Percentiles rank a stretch among this genome's conserved stretches.
Conservation (phyloP, 2,797 vertebrate species). For the Emys orbicularis region DNA sequence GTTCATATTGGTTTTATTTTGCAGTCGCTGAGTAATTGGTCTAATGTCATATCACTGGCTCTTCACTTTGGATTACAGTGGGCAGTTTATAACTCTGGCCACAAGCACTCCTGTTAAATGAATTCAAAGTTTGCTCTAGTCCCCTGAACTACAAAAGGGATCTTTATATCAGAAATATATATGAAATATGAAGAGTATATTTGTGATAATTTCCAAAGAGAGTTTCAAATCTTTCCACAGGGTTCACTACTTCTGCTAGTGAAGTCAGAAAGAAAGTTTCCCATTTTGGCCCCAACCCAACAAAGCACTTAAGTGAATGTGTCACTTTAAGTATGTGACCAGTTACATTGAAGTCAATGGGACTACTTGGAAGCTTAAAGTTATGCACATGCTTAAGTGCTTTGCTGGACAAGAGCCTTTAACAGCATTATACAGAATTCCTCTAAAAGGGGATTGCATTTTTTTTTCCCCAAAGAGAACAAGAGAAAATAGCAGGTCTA, state of each 20-base stretch:
- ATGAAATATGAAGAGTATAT: neutral
- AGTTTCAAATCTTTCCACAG: neutral
- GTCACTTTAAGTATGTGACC: neutral
- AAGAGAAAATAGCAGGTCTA: neutral
- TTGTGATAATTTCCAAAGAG: neutral
- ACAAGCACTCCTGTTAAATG: slow-evolving; percentile 1
- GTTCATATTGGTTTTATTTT: neutral
- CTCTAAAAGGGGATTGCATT: neutral
- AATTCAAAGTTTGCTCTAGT: slow-evolving; percentile 6
- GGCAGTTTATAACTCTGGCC: neutral
- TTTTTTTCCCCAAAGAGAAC: too few species aligned
- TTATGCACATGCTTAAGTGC: neutral
- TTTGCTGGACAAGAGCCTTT: neutral
- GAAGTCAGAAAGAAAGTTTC: neutral
- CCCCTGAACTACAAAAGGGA: slow-evolving; percentile 10
- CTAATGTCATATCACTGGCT: neutral
- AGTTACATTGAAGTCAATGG: neutral
- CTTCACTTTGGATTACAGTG: neutral
- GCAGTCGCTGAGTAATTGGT: neutral
- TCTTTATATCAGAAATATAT: slow-evolving; percentile 18
- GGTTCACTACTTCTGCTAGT: neutral
- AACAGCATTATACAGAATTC: neutral
- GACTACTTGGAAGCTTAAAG: neutral
- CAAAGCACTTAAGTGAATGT: neutral
- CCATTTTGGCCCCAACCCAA: neutral